A percentile compares a stretch with the other conserved stretches of the same genome.
Conservation (phyloP, 2,888 invertebrate genomes). For the Polyploca ridens region DNA sequence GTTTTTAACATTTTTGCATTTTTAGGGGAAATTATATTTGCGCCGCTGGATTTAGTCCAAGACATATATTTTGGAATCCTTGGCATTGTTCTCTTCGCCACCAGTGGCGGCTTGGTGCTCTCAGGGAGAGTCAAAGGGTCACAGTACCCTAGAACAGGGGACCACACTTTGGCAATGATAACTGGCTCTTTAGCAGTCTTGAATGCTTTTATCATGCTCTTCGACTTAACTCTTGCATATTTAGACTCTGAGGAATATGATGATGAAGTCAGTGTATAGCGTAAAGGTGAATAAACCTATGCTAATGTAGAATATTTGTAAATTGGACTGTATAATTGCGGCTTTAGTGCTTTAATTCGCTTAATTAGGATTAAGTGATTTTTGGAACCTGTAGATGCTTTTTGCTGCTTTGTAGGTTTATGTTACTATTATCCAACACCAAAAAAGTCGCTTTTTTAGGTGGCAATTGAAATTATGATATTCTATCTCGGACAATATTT, state of each 20-base stretch:
- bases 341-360: conserved; percentile 21
- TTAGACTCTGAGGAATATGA: conserved; percentile 77
- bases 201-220: conserved; percentile 66
- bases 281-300: conserved; percentile 34
- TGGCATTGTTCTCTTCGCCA: conserved; percentile 63
- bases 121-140: conserved; percentile 50
- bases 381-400: neutral
- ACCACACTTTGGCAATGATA: conserved; percentile 53
- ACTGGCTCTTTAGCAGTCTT: conserved; percentile 58
- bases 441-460: too few species aligned
- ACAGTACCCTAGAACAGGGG: conserved; percentile 64
- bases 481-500: too few species aligned
- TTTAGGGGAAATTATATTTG: conserved; percentile 77
- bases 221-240: conserved; percentile 73
- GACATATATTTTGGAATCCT: conserved; percentile 76
- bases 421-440: too few species aligned
- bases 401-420: neutral
- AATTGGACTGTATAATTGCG: conserved; percentile 36
- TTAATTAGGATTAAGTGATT: neutral
- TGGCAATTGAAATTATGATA: too few species aligned
- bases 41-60: conserved; percentile 76
- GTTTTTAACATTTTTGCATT: neutral
- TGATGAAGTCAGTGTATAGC: conserved; percentile 69
- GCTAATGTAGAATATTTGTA: conserved; percentile 10
- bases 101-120: conserved; percentile 65